A percentile compares a stretch with the other conserved stretches of the same genome.
phyloP scores from a whole-genome alignment of 1,140 invertebrate genomes.

The Paraescarpia echinospica region DNA sequence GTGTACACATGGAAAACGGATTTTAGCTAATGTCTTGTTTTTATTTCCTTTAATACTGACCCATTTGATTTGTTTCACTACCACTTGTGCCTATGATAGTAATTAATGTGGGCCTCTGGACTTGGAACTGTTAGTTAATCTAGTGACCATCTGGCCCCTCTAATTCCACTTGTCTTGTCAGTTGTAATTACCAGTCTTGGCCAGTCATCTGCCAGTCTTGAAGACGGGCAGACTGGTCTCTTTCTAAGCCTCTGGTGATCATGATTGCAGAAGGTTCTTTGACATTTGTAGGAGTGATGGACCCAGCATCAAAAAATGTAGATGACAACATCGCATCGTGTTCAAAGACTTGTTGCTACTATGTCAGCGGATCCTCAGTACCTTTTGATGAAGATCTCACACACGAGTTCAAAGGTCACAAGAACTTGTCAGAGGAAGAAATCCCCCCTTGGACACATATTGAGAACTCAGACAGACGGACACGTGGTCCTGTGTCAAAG shows the following conservation, averaged over 20 bases:
- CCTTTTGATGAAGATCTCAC: conserved; percentile 49
- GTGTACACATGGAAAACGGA: no score
- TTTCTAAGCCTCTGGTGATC: background rate
- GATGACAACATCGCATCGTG: background rate
- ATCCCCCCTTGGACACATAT: conserved; percentile 41
- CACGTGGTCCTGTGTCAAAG: conserved; percentile 43
- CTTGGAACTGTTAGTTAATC: no score
- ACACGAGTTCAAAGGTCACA: conserved; percentile 56
- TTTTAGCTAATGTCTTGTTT: no score
- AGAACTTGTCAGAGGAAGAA: conserved; percentile 46
- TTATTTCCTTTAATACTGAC: no score
- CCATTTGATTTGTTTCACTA: no score
- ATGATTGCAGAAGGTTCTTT: background rate
- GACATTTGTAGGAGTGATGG: background rate
- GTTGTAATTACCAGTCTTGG: no score
- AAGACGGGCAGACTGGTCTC: no score
- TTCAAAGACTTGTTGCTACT: conserved; percentile 32
- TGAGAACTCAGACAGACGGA: conserved; percentile 29
- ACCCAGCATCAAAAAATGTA: background rate
- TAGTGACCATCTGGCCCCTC: no score
- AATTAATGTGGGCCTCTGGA: no score
- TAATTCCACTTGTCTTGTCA: no score
- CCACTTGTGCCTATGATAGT: no score
- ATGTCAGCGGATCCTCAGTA: conserved; percentile 33
- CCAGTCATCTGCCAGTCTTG: no score